Evolutionary conservation across 1,140 invertebrate genomes (phyloP).

Genomic region (Colletes gigas): DNA sequence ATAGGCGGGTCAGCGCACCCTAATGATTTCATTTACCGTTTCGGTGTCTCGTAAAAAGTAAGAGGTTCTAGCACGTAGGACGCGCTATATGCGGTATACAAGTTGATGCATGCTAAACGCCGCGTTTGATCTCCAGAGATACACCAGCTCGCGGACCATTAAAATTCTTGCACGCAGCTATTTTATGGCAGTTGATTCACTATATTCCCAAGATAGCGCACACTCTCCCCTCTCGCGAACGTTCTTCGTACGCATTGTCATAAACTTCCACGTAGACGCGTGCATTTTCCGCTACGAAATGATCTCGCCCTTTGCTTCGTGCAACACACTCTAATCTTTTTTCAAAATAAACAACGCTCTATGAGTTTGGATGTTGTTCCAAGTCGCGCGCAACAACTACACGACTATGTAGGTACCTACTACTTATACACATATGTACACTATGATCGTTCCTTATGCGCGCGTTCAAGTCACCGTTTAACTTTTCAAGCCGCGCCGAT

Average conservation of each 20-base stretch:
- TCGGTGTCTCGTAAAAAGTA: conserved; percentile 15
- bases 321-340: neutral
- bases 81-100: conserved; percentile 9
- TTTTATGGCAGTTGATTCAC: conserved; percentile 49
- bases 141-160: conserved; percentile 37
- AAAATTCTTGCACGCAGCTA: conserved; percentile 50
- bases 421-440: too few relatives aligned
- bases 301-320: neutral
- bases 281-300: conserved; percentile 5
- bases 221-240: neutral
- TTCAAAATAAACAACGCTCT: neutral
- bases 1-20: conserved; percentile 31
- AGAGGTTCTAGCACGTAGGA: conserved; percentile 35
- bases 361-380: neutral
- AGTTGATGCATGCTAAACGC: conserved; percentile 48
- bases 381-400: too few relatives aligned
- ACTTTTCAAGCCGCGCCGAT: neutral
- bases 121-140: conserved; percentile 37
- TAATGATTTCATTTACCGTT: conserved; percentile 50
- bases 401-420: too few relatives aligned
- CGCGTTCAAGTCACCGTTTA: neutral
- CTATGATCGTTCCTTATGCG: neutral
- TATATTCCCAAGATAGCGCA: conserved; percentile 23
- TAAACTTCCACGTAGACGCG: conserved; percentile 12
- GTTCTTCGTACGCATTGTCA: neutral